Conservation (phyloP, 2,797 vertebrate genomes). For the Arrhamphus sclerolepis region DNA sequence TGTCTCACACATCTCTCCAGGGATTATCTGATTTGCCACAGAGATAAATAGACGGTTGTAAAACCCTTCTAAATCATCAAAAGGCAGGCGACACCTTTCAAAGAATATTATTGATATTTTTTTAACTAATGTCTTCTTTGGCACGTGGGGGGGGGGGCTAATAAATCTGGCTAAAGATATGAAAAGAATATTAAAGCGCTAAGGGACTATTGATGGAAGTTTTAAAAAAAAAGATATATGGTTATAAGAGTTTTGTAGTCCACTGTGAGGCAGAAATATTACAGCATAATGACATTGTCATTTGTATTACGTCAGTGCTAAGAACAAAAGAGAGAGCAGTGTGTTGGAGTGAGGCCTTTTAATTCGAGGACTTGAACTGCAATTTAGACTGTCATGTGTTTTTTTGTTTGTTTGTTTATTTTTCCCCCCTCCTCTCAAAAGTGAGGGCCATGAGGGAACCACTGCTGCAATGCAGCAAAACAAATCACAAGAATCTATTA, state of each 20-base stretch:
- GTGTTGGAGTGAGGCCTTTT: slow-evolving; percentile 8
- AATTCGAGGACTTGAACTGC: slow-evolving; percentile 26
- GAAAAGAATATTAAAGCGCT: slow-evolving; percentile 14
- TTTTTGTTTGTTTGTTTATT: slow-evolving; percentile 5
- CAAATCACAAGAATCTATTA: slow-evolving; percentile 71
- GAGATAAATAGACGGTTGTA: slow-evolving; percentile 15
- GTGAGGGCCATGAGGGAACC: slow-evolving; percentile 56
- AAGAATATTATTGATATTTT: slow-evolving; percentile 54
- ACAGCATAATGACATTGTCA: neutral
- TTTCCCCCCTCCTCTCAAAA: slow-evolving; percentile 52
- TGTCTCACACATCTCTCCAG: slow-evolving; percentile 26
- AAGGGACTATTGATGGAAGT: neutral
- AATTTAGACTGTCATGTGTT: slow-evolving; percentile 18
- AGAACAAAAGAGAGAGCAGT: slow-evolving; percentile 5
- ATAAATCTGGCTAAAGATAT: slow-evolving; percentile 49
- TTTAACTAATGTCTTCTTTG: slow-evolving; percentile 46
- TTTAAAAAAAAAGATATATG: neutral
- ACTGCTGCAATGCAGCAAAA: slow-evolving; percentile 86
- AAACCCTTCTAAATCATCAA: slow-evolving; percentile 37
- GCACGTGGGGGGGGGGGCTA: slow-evolving; percentile 35
- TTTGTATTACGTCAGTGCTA: slow-evolving; percentile 15
- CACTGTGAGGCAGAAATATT: neutral
- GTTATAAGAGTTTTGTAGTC: neutral
- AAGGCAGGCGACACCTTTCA: slow-evolving; percentile 32
- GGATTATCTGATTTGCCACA: slow-evolving; percentile 39